These are phyloP conservation scores for Aplodontia rufa DNA, from an alignment of 2,113 vertebrate species.

Conservation along the genomic window DNA sequence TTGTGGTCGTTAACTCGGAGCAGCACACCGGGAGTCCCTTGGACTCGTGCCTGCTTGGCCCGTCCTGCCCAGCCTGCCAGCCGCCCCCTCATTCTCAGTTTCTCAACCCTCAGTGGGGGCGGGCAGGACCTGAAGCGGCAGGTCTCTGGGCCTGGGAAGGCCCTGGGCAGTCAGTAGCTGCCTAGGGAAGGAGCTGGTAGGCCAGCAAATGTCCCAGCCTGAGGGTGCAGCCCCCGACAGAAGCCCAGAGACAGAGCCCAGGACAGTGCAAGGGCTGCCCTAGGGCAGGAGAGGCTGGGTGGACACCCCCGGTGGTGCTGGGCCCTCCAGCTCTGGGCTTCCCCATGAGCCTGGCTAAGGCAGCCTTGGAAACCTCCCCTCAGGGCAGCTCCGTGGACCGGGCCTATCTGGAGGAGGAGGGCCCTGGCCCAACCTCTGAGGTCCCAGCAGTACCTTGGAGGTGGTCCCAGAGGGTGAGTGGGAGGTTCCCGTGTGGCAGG, in stretches of 20 bases:
- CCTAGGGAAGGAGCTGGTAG: not conserved
- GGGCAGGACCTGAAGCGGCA: not conserved
- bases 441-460: no score
- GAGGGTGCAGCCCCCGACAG: not conserved
- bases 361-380: not conserved
- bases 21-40: accelerated
- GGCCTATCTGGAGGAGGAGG: not conserved
- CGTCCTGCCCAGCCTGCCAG: not conserved
- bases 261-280: accelerated
- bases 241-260: no score
- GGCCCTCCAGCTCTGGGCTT: no score
- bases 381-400: not conserved
- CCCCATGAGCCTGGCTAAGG: no score
- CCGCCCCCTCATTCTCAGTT: not conserved
- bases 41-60: accelerated
- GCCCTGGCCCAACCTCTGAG: not conserved
- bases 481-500: not conserved
- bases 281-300: accelerated
- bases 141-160: not conserved
- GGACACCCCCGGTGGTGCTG: accelerated
- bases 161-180: accelerated
- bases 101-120: not conserved
- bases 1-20: no score
- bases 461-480: no score
- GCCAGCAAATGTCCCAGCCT: not conserved